These are phyloP conservation scores for Clavelina lepadiformis DNA, from an alignment of 23 tunicate species.

Conservation along the genomic window DNA sequence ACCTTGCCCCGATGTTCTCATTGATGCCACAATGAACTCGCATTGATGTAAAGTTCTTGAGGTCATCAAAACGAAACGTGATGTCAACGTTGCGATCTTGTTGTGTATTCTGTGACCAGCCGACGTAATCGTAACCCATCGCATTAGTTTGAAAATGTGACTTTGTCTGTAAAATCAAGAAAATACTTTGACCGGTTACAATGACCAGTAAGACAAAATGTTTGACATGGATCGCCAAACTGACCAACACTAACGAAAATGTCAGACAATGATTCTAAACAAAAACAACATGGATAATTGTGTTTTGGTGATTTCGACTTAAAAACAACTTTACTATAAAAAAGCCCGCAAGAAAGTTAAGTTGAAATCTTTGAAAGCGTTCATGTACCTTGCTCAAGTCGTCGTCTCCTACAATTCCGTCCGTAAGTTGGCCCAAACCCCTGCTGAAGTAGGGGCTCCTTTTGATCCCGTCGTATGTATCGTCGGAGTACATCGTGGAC, in stretches of 20 bases:
- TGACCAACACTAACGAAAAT: too few species aligned
- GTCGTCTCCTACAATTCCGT: conserved; percentile 47
- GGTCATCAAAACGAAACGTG: conserved; percentile 51
- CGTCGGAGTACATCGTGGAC: conserved; percentile 44
- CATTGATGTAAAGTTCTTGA: conserved; percentile 61
- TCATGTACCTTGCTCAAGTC: conserved; percentile 36
- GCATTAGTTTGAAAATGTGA: conserved; percentile 16
- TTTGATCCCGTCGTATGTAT: conserved; percentile 60
- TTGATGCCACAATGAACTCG: conserved; percentile 41
- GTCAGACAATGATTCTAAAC: too few species aligned
- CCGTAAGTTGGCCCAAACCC: conserved; percentile 80
- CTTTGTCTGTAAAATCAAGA: conserved; percentile 44
- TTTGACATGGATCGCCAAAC: too few species aligned
- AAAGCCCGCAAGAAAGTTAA: too few species aligned
- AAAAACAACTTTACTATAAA: too few species aligned
- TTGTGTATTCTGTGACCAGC: conserved; percentile 30
- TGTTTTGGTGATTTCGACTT: too few species aligned
- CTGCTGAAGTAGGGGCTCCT: conserved; percentile 11
- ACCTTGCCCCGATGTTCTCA: conserved; percentile 50
- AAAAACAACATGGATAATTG: too few species aligned
- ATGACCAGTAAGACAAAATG: too few species aligned
- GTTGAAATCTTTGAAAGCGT: background rate
- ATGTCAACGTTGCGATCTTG: conserved; percentile 27
- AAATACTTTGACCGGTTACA: too few species aligned
- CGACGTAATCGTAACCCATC: conserved; percentile 80